Percentiles rank a stretch among this genome's conserved stretches.
These are phyloP conservation scores for Microcebus lehilahytsara DNA, from an alignment of 2,113 vertebrate genomes.

Conservation along the genomic window DNA sequence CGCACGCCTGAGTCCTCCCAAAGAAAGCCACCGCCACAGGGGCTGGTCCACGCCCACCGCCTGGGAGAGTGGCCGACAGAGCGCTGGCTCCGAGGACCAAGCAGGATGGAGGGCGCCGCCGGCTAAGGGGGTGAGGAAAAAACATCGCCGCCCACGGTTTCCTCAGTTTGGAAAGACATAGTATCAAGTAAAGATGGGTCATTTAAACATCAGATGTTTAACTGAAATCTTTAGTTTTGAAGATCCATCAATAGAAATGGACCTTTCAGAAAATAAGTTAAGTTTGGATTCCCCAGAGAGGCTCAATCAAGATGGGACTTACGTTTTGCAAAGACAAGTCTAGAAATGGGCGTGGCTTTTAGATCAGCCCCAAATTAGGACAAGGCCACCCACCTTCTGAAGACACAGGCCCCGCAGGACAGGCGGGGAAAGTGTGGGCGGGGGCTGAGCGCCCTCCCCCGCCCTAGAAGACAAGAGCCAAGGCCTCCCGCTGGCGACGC, in stretches of 20 bases:
- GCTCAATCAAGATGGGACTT: neutral
- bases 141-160: fast-evolving
- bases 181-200: neutral
- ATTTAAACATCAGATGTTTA: neutral
- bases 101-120: neutral
- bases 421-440: neutral
- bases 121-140: neutral
- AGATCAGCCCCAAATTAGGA: neutral
- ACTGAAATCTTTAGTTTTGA: neutral
- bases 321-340: neutral
- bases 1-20: fast-evolving
- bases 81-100: neutral
- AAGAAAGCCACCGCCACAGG: neutral
- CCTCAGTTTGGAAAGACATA: neutral
- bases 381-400: neutral
- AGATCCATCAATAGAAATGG: neutral
- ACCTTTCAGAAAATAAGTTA: neutral
- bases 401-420: neutral
- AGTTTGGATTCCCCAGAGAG: neutral
- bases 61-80: neutral
- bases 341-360: neutral
- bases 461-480: neutral
- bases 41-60: neutral
- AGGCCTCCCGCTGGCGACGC: neutral
- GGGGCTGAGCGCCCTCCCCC: neutral